Evolutionary conservation across 1,140 invertebrate genomes (phyloP).

Genomic region (Drosophila tristis): DNA sequence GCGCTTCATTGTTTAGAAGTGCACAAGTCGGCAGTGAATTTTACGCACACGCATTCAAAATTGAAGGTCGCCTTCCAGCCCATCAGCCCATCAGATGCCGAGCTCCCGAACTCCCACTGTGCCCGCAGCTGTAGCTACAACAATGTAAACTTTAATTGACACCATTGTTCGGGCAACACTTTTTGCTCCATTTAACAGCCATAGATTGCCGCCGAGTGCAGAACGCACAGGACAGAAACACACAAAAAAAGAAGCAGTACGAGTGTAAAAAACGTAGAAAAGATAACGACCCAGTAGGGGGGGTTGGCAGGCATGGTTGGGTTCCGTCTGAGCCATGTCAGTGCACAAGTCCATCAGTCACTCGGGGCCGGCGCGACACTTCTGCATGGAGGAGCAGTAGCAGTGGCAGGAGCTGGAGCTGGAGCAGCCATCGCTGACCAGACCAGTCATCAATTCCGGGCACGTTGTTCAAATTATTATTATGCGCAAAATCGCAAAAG

Average conservation of each 20-base stretch:
- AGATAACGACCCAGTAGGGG: conserved; percentile 40
- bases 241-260: conserved; percentile 36
- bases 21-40: conserved; percentile 29
- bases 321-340: conserved; percentile 51
- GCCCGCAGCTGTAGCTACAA: conserved; percentile 47
- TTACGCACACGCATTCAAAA: conserved; percentile 59
- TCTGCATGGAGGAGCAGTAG: conserved; percentile 33
- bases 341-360: conserved; percentile 71
- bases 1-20: conserved; percentile 23
- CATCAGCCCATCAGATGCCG: too few species aligned
- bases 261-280: conserved; percentile 43
- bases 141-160: conserved; percentile 82
- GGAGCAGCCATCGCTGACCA: conserved; percentile 53
- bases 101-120: conserved; percentile 11
- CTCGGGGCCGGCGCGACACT: conserved; percentile 64
- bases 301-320: neutral
- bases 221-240: conserved; percentile 9
- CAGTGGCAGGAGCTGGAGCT: conserved; percentile 19
- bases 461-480: conserved; percentile 82
- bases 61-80: conserved; percentile 45
- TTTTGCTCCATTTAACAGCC: conserved; percentile 81
- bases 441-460: conserved; percentile 74
- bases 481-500: conserved; percentile 82
- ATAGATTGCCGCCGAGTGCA: conserved; percentile 65
- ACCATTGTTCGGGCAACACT: conserved; percentile 79